Evolutionary conservation across 2,888 invertebrate genomes (phyloP).

Genomic region (Sphaerophoria rueppellii): DNA sequence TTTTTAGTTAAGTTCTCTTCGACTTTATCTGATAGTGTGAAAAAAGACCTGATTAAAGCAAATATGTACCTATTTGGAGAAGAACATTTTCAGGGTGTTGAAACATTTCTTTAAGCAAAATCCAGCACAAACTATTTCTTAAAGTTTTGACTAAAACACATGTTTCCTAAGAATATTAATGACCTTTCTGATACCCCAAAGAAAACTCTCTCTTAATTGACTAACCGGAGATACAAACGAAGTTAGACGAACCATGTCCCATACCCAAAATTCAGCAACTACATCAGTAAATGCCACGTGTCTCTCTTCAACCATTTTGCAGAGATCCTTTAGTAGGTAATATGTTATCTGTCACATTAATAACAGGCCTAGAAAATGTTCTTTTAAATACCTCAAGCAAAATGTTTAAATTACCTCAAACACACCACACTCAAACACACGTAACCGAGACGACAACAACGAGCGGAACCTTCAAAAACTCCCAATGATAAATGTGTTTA

Average conservation of each 20-base stretch:
- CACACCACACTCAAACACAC: not conserved
- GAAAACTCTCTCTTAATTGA: not conserved
- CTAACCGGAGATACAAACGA: not conserved
- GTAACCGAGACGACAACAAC: not conserved
- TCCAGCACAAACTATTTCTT: too few relatives aligned
- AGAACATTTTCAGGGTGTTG: too few relatives aligned
- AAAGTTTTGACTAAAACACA: too few relatives aligned
- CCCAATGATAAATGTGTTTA: conserved; percentile 61
- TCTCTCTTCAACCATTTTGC: not conserved
- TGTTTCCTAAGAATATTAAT: too few relatives aligned
- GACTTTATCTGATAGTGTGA: too few relatives aligned
- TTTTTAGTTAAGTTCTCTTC: too few relatives aligned
- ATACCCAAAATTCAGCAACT: not conserved
- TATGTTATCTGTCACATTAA: conserved; percentile 40
- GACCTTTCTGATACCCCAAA: too few relatives aligned
- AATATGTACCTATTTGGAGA: too few relatives aligned
- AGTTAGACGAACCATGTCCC: not conserved
- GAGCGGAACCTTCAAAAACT: conserved; percentile 26
- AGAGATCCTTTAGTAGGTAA: not conserved
- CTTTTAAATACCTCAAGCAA: conserved; percentile 34
- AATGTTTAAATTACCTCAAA: conserved; percentile 48
- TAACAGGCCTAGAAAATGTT: not conserved
- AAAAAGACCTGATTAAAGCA: too few relatives aligned
- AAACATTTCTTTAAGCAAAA: too few relatives aligned
- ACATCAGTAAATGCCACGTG: not conserved